A percentile compares a stretch with the other conserved stretches of the same genome.
Conservation (phyloP, 53 echinoderm and acorn worm genomes). For the Paracentrotus lividus region DNA sequence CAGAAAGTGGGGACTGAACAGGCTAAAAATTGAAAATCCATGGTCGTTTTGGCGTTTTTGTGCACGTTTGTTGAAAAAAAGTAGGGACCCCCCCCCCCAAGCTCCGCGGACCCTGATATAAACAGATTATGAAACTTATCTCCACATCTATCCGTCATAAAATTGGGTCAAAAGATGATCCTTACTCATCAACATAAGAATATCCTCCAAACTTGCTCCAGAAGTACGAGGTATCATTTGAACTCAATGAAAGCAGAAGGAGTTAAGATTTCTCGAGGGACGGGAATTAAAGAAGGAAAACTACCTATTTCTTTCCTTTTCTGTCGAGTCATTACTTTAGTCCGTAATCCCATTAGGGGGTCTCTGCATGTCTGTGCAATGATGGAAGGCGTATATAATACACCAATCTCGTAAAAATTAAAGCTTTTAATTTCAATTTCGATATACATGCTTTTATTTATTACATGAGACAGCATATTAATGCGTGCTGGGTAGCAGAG, state of each 20-base stretch:
- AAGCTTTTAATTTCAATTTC: constrained; percentile 1
- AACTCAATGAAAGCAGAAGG: background rate
- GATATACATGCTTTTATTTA: background rate
- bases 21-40: no score
- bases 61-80: no score
- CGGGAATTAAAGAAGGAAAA: background rate
- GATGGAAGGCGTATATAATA: background rate
- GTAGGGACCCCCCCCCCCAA: no score
- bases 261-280: constrained; percentile 12
- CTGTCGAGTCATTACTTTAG: background rate
- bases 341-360: background rate
- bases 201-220: background rate
- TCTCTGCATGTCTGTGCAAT: background rate
- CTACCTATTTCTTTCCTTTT: background rate
- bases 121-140: no score
- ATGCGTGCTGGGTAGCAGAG: background rate
- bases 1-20: no score
- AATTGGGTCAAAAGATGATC: no score
- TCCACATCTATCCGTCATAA: no score
- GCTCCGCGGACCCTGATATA: no score
- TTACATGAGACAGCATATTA: background rate
- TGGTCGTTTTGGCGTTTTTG: no score
- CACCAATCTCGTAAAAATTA: background rate
- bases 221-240: background rate
- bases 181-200: background rate